Base-by-base conservation (phyloP, 1,140 invertebrate genomes). In the Maconellicoccus hirsutus region DNA sequence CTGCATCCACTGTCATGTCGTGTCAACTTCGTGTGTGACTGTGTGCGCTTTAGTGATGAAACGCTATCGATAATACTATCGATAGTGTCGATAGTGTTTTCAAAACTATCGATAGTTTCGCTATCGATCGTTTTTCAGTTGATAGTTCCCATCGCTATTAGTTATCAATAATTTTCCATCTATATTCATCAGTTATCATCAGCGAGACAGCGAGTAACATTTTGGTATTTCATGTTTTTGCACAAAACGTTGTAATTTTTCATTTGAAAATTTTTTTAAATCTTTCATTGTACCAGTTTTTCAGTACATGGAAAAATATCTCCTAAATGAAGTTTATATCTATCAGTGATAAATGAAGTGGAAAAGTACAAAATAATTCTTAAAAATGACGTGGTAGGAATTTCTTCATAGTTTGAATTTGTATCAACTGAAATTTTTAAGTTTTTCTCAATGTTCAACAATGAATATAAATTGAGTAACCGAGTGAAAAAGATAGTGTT, bases 321-420 rank as follows among this genome's bases (percentile, higher is more conserved):
- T 33, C 3, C 29, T 33, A 6, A 16, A 16, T 8, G 6, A 16
- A 52, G n/a, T 52, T 52, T 52, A 6, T 33, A 6, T 33, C 12
- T 19, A 19, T 16, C 25, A 66, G 25, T 66, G 61, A 66, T 66
- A 66, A 66, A 66, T 66, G 61, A 66, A 66, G 61, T 22, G 61
- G 25, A 66, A 66, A 23, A 19, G 25, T 25, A 16, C 22, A 25
- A 26, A 66, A 66, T 66, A 22, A 66, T 66, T 66, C 25, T 23
- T 66, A 22, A 16, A 66, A 66, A 66, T 52, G n/a, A 52, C n/a
- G 42, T 52, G 2, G 42, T 52, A 3, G 42, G n/a, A 52, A 52
- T 52, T 52, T 52, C 6, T 52, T 52, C n/a, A 52, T 16, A 52
- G 42, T 52, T 52, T 52, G 3, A 33, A 12, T 33, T 33, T 3